Evolutionary conservation across 2,888 invertebrate genomes (phyloP).

Genomic region (Crossocerus cetratus): DNA sequence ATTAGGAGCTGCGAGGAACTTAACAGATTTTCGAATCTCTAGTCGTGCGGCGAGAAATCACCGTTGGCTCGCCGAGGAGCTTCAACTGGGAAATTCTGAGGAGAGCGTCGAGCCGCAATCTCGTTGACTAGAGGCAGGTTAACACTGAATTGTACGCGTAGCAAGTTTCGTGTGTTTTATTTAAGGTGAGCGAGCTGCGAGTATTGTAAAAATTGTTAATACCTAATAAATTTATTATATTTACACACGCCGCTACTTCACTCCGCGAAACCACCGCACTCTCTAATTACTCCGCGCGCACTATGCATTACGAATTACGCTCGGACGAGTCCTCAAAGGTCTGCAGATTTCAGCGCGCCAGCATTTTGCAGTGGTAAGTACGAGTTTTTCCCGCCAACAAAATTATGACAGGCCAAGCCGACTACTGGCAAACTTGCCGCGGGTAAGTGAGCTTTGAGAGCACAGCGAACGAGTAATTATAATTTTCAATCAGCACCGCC

Average conservation of each 20-base stretch:
- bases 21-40: slow-evolving; percentile 38
- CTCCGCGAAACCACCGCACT: too few relatives aligned
- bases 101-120: slow-evolving; percentile 26
- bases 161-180: slow-evolving; percentile 61
- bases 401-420: too few relatives aligned
- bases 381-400: too few relatives aligned
- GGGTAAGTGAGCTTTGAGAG: too few relatives aligned
- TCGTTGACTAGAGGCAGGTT: slow-evolving; percentile 33
- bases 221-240: slow-evolving; percentile 74
- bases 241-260: slow-evolving; percentile 42
- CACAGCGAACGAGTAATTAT: neutral
- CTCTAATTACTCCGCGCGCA: too few relatives aligned
- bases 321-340: too few relatives aligned
- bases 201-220: slow-evolving; percentile 74
- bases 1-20: slow-evolving; percentile 12
- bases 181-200: slow-evolving; percentile 61
- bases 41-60: slow-evolving; percentile 40
- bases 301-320: too few relatives aligned
- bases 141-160: slow-evolving; percentile 23
- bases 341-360: too few relatives aligned
- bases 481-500: neutral
- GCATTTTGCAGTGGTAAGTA: too few relatives aligned
- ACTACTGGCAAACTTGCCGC: too few relatives aligned
- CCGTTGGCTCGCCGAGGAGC: neutral
- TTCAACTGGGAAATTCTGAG: neutral